Evolutionary conservation across 1,140 invertebrate species (phyloP), one percentile per base, ranked within the genome.

Genomic region (Drosophila bocqueti): DNA sequence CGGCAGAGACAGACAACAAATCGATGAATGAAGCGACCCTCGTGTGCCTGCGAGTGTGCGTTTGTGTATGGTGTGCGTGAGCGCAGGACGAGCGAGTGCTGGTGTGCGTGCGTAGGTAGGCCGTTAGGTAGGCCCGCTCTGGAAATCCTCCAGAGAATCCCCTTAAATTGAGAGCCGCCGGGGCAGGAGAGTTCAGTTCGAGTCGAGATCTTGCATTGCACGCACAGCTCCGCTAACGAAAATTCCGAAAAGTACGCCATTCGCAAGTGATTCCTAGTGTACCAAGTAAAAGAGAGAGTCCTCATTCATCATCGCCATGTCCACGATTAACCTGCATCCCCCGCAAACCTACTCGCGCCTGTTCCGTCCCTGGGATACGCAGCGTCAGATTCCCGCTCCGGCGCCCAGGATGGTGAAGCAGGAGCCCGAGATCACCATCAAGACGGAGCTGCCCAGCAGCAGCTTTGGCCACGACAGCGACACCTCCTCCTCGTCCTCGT

Each of bases 271-370:
- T 40, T 45, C 26, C 47, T 47, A 83, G 79, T 81, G 80, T 74
- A 61, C 29, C 50, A 69, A 55, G 69, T 57, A 43, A 78, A 46
- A 69, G 55, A 61, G 49, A 52, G 31, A 29, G 0, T 16, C 50
- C 11, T 54, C 29, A 7, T 2, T 3, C 38, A 36, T 38, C 52
- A 18, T 55, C 31, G 13, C 13, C 7, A 92, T 93, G 92, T 93
- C 92, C 68, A 77, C 79, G 24, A 76, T 92, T 63, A 92, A 92
- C 59, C 75, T 92, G 76, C 84, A 83, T 55, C 91, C 92, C 54
- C 91, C 92, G 50, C 92, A 93, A 89, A 93, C 92, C 26, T 93
- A 93, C 58, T 93, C 92, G 64, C 85, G 92, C 38, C 76, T 93
- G 21, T 93, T 93, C 76, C 92, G 92, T 72, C 92, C 92, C 43